A percentile compares a stretch with the other conserved stretches of the same genome.
Conservation (phyloP, 1,140 invertebrate species). For the Drosophila micromelanica region DNA sequence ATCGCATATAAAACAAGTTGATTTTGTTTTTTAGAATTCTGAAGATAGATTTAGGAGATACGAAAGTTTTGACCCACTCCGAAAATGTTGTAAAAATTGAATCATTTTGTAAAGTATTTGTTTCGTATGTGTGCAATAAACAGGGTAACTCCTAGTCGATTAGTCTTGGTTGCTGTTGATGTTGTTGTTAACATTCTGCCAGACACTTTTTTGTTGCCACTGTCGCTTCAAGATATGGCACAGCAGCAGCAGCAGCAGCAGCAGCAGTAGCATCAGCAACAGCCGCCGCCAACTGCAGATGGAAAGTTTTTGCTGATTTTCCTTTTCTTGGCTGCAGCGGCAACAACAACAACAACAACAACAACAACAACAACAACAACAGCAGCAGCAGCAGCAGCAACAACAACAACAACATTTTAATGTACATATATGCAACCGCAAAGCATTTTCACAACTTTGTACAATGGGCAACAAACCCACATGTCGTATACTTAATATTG, state of each 20-base stretch:
- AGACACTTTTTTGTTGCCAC: slow-evolving; percentile 35
- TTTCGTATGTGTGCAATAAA: too few relatives aligned
- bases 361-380: background rate
- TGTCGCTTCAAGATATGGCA: slow-evolving; percentile 49
- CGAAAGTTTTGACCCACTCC: too few relatives aligned
- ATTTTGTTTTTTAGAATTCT: too few relatives aligned
- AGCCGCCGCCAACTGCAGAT: slow-evolving; percentile 32
- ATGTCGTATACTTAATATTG: slow-evolving; percentile 33
- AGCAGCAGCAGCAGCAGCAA: background rate
- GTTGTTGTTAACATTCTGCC: slow-evolving; percentile 23
- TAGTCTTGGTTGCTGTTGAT: background rate
- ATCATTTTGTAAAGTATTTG: too few relatives aligned
- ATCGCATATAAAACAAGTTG: too few relatives aligned
- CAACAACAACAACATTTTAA: background rate
- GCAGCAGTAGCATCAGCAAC: background rate
- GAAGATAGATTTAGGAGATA: too few relatives aligned
- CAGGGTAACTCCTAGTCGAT: background rate
- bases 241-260: background rate
- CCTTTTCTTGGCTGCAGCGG: slow-evolving; percentile 16
- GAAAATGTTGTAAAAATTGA: too few relatives aligned
- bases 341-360: background rate
- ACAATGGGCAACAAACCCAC: slow-evolving; percentile 6
- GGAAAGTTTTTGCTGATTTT: slow-evolving; percentile 38
- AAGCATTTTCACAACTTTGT: slow-evolving; percentile 26
- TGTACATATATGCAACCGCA: slow-evolving; percentile 9